A percentile compares a stretch with the other conserved stretches of the same genome.
Evolutionary conservation across 1,140 invertebrate genomes (phyloP).

Genomic region (Camponotus pennsylvanicus): DNA sequence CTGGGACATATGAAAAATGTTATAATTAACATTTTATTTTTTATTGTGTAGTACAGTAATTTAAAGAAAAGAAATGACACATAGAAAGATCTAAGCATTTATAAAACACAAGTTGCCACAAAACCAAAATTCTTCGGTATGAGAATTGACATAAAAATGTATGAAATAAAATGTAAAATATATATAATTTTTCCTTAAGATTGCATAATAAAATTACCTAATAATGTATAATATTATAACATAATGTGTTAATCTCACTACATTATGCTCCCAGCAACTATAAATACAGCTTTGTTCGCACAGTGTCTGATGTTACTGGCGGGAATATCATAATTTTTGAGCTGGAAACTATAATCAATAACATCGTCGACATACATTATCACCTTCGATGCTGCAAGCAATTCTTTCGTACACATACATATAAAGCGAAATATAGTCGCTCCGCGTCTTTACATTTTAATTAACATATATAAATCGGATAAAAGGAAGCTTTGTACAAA

Average conservation of each 20-base stretch:
- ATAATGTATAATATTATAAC: neutral
- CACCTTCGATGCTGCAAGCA: neutral
- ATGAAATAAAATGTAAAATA: neutral
- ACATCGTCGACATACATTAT: slow-evolving; percentile 35
- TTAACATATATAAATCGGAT: slow-evolving; percentile 61
- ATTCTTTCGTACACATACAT: neutral
- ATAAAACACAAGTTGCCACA: neutral
- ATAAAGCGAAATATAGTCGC: slow-evolving; percentile 33
- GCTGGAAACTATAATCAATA: slow-evolving; percentile 4
- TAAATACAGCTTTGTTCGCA: neutral
- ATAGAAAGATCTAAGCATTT: neutral
- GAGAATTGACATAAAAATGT: neutral
- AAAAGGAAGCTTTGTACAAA: slow-evolving; percentile 25
- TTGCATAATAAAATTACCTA: neutral
- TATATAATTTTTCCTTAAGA: neutral
- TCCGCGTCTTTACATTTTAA: slow-evolving; percentile 33
- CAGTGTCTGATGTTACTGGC: neutral
- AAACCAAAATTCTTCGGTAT: neutral
- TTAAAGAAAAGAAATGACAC: neutral
- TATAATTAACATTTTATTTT: no score
- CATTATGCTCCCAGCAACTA: neutral
- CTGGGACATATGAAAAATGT: no score
- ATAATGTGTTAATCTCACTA: slow-evolving; percentile 8
- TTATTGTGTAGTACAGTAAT: no score
- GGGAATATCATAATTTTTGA: slow-evolving; percentile 32